Conservation (phyloP, 2,888 invertebrate species). For the Spicauda simplicius region DNA sequence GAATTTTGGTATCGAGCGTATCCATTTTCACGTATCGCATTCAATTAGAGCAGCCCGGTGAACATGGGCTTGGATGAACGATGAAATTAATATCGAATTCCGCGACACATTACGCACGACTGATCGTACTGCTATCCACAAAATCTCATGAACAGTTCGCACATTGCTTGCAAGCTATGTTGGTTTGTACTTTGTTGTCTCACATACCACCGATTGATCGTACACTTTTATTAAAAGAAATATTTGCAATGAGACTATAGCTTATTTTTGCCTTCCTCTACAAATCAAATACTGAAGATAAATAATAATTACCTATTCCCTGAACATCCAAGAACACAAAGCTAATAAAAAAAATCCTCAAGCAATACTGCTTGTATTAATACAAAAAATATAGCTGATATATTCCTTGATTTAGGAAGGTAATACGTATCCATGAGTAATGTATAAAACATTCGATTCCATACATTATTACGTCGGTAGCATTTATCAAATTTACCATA, state of each 20-base stretch:
- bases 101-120: constrained; percentile 48
- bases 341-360: too few species aligned
- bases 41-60: constrained; percentile 53
- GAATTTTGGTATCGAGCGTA: constrained; percentile 54
- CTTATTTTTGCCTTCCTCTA: too few species aligned
- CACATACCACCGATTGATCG: neutral
- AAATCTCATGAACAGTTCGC: neutral
- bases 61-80: constrained; percentile 45
- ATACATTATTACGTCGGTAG: neutral
- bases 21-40: constrained; percentile 54
- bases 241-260: neutral
- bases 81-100: constrained; percentile 65
- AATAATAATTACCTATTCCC: too few species aligned
- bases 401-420: too few species aligned
- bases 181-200: neutral
- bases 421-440: too few species aligned
- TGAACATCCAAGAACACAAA: too few species aligned
- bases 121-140: constrained; percentile 41
- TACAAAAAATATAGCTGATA: too few species aligned
- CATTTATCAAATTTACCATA: constrained; percentile 13
- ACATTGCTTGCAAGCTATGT: neutral
- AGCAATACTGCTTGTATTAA: too few species aligned
- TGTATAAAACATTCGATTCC: neutral
- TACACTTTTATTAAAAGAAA: neutral
- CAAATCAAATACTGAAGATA: too few species aligned